Percentiles rank a stretch among this genome's conserved stretches.
These are phyloP conservation scores for Tapirus indicus DNA, from an alignment of 2,797 vertebrate species.

Conservation along the genomic window DNA sequence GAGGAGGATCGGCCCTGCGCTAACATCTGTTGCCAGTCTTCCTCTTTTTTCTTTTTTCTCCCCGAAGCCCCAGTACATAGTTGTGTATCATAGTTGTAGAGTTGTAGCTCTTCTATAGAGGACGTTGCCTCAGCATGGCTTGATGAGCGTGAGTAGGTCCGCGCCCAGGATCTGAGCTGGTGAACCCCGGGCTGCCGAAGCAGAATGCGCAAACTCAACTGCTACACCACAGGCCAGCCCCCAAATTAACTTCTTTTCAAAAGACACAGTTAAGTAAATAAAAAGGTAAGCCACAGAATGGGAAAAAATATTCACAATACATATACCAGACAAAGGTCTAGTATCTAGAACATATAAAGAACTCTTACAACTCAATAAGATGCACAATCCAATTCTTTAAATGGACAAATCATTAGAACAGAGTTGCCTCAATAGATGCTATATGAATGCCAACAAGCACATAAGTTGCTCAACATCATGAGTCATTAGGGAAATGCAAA, in stretches of 20 bases:
- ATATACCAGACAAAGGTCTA: neutral
- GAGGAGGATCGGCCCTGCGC: too few relatives aligned
- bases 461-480: neutral
- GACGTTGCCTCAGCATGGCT: too few relatives aligned
- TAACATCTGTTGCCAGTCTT: too few relatives aligned
- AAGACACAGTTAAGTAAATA: slow-evolving; percentile 8
- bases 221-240: too few relatives aligned
- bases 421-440: neutral
- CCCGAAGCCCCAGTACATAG: too few relatives aligned
- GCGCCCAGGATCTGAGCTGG: too few relatives aligned
- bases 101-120: too few relatives aligned
- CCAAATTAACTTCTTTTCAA: slow-evolving; percentile 21
- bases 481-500: neutral
- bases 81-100: too few relatives aligned
- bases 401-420: slow-evolving; percentile 40
- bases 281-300: neutral
- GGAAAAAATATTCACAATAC: neutral
- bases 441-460: neutral
- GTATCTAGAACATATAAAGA: neutral
- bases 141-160: too few relatives aligned
- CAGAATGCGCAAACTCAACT: too few relatives aligned
- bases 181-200: too few relatives aligned
- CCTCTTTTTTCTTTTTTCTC: too few relatives aligned
- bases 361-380: neutral
- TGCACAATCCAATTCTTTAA: neutral